Base-by-base conservation (phyloP, 2,113 vertebrate species). In the Campylomormyrus numenius region DNA sequence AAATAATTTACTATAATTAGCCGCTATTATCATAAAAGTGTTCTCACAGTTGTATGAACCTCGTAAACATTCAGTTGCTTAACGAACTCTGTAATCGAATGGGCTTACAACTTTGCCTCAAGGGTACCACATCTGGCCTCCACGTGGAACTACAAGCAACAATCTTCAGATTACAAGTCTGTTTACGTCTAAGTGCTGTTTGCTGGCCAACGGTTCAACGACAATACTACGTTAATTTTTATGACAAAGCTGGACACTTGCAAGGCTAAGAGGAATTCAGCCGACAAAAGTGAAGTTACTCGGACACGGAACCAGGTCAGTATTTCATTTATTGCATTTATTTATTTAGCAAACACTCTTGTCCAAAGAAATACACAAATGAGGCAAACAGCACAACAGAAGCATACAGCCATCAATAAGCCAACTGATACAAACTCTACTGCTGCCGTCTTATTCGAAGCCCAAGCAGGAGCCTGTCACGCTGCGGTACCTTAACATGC, bases 401-500 rank as follows among this genome's bases (percentile, higher is more conserved):
- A 77, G 70, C 70, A 6, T 77, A 5, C 70, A 19, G 1, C 15
- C 19, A 1, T 42, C 31, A 77, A 5, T 4, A 5, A 39, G 31
- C 35, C 13, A 5, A 19, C 70, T 35, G 31, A 5, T 77, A 19
- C 70, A 39, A 42, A 39, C 35, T 15, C 31, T 77, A 17, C 70
- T 77, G 19, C n/a, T 24, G n/a, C 39, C 21, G 11, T 39, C 5
- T 89, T 13, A n/a, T 50, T 49, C 5, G 48, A 85, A 58, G 11
- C 80, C 21, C 24, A 21, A 31, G 3, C 11, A n/a, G 10, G 24
- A 84, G 10, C 35, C 6, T 17, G 10, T 9, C 31, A 53, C 24
- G 13, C 49, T 39, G 52, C 90, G 89, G 85, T 92, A 94, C 94
- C 93, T 31, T 7, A 21, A 15, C 83, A 86, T 66, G 7, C 8